A percentile compares a stretch with the other conserved stretches of the same genome.
Conservation (phyloP, 1,140 invertebrate species). For the Heliothis virescens region DNA sequence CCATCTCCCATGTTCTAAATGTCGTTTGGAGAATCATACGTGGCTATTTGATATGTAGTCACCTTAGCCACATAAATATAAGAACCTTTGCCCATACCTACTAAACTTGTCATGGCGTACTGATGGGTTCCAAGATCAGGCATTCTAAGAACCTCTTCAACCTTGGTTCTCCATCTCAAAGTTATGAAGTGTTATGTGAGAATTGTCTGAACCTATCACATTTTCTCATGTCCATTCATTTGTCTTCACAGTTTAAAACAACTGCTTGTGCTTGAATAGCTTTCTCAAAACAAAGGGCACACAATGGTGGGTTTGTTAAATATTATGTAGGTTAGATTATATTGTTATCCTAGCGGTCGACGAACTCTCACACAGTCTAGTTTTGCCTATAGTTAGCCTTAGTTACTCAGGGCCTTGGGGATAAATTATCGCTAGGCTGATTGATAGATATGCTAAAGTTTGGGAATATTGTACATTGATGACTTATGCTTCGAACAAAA, state of each 20-base stretch:
- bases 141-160: too few species aligned
- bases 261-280: background rate
- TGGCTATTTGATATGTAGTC: too few species aligned
- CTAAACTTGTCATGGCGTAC: too few species aligned
- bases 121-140: too few species aligned
- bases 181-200: background rate
- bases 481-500: too few species aligned
- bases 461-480: background rate
- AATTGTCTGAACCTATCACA: background rate
- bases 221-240: conserved; percentile 24
- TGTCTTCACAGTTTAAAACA: conserved; percentile 19
- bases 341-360: background rate
- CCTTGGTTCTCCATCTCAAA: too few species aligned
- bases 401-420: background rate
- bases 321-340: background rate
- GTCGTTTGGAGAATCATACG: too few species aligned
- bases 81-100: too few species aligned
- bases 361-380: conserved; percentile 6
- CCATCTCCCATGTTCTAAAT: too few species aligned
- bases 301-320: conserved; percentile 15
- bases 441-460: background rate
- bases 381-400: background rate
- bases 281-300: conserved; percentile 10
- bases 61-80: too few species aligned
- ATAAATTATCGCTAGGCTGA: too few species aligned